A percentile compares a stretch with the other conserved stretches of the same genome.
These are phyloP conservation scores for Cirrhinus molitorella DNA, from an alignment of 2,797 vertebrate genomes.

Conservation along the genomic window DNA sequence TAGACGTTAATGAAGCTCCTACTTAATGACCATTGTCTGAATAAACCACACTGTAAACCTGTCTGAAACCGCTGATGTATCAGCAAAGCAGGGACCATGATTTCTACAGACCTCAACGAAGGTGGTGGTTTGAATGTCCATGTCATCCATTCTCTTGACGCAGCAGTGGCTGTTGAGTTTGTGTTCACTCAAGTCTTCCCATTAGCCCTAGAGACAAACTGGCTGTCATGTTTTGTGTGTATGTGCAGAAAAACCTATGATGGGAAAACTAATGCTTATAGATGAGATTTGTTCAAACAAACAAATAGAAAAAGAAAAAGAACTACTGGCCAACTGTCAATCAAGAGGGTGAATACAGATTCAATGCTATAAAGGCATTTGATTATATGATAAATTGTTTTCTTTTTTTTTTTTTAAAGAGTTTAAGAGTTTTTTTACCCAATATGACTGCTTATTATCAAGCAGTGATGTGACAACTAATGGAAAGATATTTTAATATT, in stretches of 20 bases:
- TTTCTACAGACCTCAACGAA: slow-evolving; percentile 46
- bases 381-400: slow-evolving; percentile 57
- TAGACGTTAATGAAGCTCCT: slow-evolving; percentile 52
- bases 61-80: slow-evolving; percentile 55
- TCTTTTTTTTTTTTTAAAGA: slow-evolving; percentile 45
- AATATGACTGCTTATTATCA: slow-evolving; percentile 69
- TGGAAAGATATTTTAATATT: slow-evolving; percentile 63
- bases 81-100: slow-evolving; percentile 44
- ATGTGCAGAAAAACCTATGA: slow-evolving; percentile 26
- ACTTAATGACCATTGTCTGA: slow-evolving; percentile 66
- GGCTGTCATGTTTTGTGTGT: slow-evolving; percentile 48
- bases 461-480: slow-evolving; percentile 66
- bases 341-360: slow-evolving; percentile 60
- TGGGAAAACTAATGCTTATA: slow-evolving; percentile 14
- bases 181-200: slow-evolving; percentile 54
- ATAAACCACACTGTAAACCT: slow-evolving; percentile 55
- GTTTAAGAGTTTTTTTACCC: slow-evolving; percentile 56
- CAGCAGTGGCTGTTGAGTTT: slow-evolving; percentile 58
- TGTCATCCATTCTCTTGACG: slow-evolving; percentile 62
- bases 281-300: not conserved
- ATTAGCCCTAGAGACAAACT: slow-evolving; percentile 34
- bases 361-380: slow-evolving; percentile 65
- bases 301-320: slow-evolving; percentile 12
- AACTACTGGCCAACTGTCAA: slow-evolving; percentile 50
- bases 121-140: slow-evolving; percentile 58